These are phyloP conservation scores for Plutella xylostella DNA, from an alignment of 2,888 invertebrate species.

Conservation along the genomic window DNA sequence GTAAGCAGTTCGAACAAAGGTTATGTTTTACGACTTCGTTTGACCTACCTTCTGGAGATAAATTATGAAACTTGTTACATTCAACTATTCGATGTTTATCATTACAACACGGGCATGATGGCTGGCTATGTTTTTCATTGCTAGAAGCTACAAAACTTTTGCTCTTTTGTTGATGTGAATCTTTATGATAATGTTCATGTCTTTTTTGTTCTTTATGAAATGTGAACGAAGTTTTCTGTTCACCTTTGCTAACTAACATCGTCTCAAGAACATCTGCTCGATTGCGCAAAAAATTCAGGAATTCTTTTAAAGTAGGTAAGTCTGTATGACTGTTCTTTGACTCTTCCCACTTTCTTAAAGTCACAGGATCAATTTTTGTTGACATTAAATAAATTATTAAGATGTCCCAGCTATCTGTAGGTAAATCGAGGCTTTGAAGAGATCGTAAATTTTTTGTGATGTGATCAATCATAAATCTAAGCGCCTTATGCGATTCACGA, in stretches of 20 bases:
- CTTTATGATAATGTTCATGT: not conserved
- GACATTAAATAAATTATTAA: slow-evolving; percentile 9
- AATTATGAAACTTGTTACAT: slow-evolving; percentile 7
- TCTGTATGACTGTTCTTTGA: slow-evolving; percentile 5
- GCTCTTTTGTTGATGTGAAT: too few relatives aligned
- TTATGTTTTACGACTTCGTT: slow-evolving; percentile 3
- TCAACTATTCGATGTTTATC: slow-evolving; percentile 10
- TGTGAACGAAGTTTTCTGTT: not conserved
- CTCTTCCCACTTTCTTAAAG: slow-evolving; percentile 11
- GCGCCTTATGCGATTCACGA: slow-evolving; percentile 6
- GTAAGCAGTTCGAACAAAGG: slow-evolving; percentile 6
- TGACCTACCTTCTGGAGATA: slow-evolving; percentile 3
- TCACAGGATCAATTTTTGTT: not conserved
- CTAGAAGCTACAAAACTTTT: too few relatives aligned
- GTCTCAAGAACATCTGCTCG: slow-evolving; percentile 12
- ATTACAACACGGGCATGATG: slow-evolving; percentile 8
- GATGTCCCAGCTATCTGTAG: slow-evolving; percentile 16
- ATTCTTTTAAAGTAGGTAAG: slow-evolving; percentile 4
- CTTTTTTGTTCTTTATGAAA: too few relatives aligned
- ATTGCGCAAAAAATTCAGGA: slow-evolving; percentile 10
- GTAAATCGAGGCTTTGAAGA: slow-evolving; percentile 16
- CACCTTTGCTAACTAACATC: not conserved
- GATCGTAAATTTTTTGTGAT: slow-evolving; percentile 20
- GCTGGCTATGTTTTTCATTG: too few relatives aligned
- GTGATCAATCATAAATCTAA: slow-evolving; percentile 19